Conservation (phyloP, 2,888 invertebrate species). For the Myopa tessellatipennis region DNA sequence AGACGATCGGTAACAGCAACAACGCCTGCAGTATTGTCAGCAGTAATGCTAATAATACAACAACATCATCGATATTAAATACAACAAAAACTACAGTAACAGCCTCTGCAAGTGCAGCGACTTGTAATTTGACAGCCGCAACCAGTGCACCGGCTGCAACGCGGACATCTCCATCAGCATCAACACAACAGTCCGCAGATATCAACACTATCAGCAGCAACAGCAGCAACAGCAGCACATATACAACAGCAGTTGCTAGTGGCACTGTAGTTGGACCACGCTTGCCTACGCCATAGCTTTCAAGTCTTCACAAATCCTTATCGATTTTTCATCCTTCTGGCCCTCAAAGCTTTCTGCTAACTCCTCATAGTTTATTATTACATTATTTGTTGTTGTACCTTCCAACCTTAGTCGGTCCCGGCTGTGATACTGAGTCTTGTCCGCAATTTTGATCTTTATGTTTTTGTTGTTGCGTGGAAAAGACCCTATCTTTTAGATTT, state of each 20-base stretch:
- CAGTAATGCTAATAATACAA: slow-evolving; percentile 41
- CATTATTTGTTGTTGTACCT: slow-evolving; percentile 45
- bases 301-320: not conserved
- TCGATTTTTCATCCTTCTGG: not conserved
- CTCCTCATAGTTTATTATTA: slow-evolving; percentile 9
- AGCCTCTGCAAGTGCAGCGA: slow-evolving; percentile 11
- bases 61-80: slow-evolving; percentile 13
- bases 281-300: not conserved
- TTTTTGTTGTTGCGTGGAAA: slow-evolving; percentile 12
- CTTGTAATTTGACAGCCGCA: slow-evolving; percentile 27
- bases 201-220: not conserved
- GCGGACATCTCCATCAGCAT: slow-evolving; percentile 38
- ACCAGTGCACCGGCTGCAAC: slow-evolving; percentile 45
- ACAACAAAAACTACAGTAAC: slow-evolving; percentile 40
- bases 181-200: slow-evolving; percentile 19
- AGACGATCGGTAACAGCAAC: slow-evolving; percentile 13
- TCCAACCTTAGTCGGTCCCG: slow-evolving; percentile 64
- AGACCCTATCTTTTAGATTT: slow-evolving; percentile 20
- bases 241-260: not conserved
- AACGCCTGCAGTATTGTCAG: slow-evolving; percentile 41
- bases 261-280: not conserved
- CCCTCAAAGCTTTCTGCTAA: not conserved
- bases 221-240: not conserved
- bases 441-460: slow-evolving; percentile 8
- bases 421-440: slow-evolving; percentile 66